Conservation (phyloP, 2,797 vertebrate genomes). For the Galago senegalensis region DNA sequence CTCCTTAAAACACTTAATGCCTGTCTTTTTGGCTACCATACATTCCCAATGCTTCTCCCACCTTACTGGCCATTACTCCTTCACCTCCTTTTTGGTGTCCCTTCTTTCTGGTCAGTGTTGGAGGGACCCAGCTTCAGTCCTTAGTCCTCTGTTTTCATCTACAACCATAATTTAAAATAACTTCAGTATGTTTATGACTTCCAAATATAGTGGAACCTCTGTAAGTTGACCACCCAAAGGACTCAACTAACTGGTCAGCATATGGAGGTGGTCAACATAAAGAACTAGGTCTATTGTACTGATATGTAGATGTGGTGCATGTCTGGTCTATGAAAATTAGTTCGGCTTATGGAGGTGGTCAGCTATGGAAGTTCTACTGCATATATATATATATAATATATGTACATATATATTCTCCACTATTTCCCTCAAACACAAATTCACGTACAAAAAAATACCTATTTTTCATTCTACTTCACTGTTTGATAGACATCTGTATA, state of each 20-base stretch:
- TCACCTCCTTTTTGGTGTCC: background rate
- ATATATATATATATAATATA: background rate
- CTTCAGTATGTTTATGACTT: background rate
- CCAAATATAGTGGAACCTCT: background rate
- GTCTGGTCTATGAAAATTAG: too few relatives aligned
- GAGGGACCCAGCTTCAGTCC: background rate
- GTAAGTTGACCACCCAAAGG: too few relatives aligned
- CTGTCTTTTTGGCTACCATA: background rate
- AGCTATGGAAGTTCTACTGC: too few relatives aligned
- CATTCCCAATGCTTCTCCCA: background rate
- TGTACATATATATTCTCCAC: background rate
- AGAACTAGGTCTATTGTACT: too few relatives aligned
- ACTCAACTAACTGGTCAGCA: too few relatives aligned
- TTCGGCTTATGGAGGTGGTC: too few relatives aligned
- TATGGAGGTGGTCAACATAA: too few relatives aligned
- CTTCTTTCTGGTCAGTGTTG: background rate
- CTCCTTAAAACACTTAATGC: background rate
- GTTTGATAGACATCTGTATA: background rate
- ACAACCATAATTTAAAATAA: background rate
- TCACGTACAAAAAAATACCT: background rate
- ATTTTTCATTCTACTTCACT: background rate
- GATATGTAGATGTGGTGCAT: too few relatives aligned
- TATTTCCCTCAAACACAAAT: background rate
- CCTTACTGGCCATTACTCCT: background rate
- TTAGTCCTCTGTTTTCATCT: background rate